Base-by-base conservation (phyloP, 2,113 vertebrate species). In the Andinoacara biseriatus region DNA sequence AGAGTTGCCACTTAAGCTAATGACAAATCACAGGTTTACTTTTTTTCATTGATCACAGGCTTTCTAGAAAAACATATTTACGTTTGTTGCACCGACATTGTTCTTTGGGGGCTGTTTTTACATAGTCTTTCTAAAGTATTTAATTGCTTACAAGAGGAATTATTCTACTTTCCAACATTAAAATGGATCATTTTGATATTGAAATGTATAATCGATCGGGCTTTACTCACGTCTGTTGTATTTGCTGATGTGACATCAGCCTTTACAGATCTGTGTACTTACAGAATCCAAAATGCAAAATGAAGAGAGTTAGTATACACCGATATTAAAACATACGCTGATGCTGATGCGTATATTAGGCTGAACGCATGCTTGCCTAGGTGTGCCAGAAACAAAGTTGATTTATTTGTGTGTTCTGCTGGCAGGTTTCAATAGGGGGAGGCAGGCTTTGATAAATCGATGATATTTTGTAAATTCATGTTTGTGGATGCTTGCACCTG, bases 401-500 rank as follows among this genome's bases (percentile, higher is more conserved):
- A 84, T 58, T 61, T 84, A 74, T 77, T 52, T 90, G 58, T 18
- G 5, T 7, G 22, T 11, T 82, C 58, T 75, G 65, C 72, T 91
- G 74, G 82, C 78, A 82, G 87, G 26, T 86, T 67, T 81, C 35
- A 77, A 69, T 75, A 58, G 26, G 62, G 77, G 46, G 33, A 58
- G 56, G 43, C 58, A 76, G 40, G 62, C 52, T 86, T 81, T 81
- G 46, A 86, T 78, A 59, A 78, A 31, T 58, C 43, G 60, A 75
- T 82, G 63, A 87, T 76, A 82, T 87, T 85, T 89, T 89, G 57
- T 62, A 58, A 69, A 83, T 82, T 76, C 52, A n/a, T 83, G 62
- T 90, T 89, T 91, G 88, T 15, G 75, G 29, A 86, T 89, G 78
- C 78, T 83, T 26, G 72, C 74, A 91, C 80, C 92, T 90, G 90